Percentiles rank a stretch among this genome's conserved stretches.
Evolutionary conservation across 2,113 vertebrate species (phyloP).

Genomic region (Felis chaus): DNA sequence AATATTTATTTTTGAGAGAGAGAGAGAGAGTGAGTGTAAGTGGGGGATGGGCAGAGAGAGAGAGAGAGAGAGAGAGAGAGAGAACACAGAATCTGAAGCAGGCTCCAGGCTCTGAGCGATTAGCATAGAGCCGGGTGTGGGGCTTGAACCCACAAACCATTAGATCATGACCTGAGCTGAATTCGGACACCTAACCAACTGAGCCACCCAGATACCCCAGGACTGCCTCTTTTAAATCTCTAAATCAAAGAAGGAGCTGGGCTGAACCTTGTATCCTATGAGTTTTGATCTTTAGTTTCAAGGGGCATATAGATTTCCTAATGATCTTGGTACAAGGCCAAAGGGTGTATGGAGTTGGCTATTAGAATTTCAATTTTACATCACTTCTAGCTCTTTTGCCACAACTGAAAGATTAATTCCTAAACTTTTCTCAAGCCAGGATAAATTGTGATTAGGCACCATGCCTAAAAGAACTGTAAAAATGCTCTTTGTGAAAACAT

Average conservation of each 20-base stretch:
- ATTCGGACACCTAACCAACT: too few relatives aligned
- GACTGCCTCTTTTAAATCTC: not conserved
- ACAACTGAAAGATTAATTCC: not conserved
- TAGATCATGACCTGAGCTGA: too few relatives aligned
- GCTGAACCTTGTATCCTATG: not conserved
- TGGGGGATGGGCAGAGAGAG: too few relatives aligned
- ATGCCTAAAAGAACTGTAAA: conserved; percentile 48
- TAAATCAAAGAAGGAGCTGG: not conserved
- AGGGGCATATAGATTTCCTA: not conserved
- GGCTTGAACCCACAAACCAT: too few relatives aligned
- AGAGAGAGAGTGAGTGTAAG: too few relatives aligned
- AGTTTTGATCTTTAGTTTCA: not conserved
- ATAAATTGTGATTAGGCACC: not conserved
- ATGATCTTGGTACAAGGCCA: not conserved
- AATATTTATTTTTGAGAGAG: too few relatives aligned
- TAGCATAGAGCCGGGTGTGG: too few relatives aligned
- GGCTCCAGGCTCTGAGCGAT: too few relatives aligned
- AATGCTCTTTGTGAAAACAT: conserved; percentile 38
- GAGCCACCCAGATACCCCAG: too few relatives aligned
- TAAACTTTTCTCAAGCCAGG: conserved; percentile 13
- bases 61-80: too few relatives aligned
- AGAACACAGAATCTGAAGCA: too few relatives aligned
- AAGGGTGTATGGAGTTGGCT: not conserved
- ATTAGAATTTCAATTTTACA: conserved; percentile 34
- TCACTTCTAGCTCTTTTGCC: not conserved